Percentiles rank a stretch among this genome's conserved stretches.
Evolutionary conservation across 2,888 invertebrate species (phyloP).

Genomic region (Coelinius sp.): DNA sequence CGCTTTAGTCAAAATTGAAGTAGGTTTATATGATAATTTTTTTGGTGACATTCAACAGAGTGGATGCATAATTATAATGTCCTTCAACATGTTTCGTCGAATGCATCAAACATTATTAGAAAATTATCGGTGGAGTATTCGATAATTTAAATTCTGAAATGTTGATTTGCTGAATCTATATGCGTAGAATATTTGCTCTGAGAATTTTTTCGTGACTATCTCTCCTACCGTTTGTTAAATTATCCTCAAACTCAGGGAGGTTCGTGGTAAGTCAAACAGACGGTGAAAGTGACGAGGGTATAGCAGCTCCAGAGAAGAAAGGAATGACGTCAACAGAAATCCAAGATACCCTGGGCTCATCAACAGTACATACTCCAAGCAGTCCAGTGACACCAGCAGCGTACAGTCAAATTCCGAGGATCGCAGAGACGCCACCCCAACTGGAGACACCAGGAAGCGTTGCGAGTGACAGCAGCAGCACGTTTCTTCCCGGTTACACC

Average conservation of each 20-base stretch:
- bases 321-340: slow-evolving; percentile 18
- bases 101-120: neutral
- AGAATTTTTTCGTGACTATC: neutral
- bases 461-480: slow-evolving; percentile 70
- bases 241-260: slow-evolving; percentile 64
- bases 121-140: neutral
- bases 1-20: neutral
- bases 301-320: slow-evolving; percentile 27
- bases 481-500: slow-evolving; percentile 70
- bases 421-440: slow-evolving; percentile 69
- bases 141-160: no score
- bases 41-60: neutral
- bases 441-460: slow-evolving; percentile 67
- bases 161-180: no score
- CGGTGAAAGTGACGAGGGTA: slow-evolving; percentile 62
- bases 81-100: no score
- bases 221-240: slow-evolving; percentile 47
- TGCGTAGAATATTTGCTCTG: slow-evolving; percentile 3
- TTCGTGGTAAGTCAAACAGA: slow-evolving; percentile 71
- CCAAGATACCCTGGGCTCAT: slow-evolving; percentile 46
- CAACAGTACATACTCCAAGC: slow-evolving; percentile 61
- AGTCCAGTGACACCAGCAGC: slow-evolving; percentile 61
- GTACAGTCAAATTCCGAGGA: slow-evolving; percentile 58
- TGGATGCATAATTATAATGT: no score
- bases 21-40: neutral